phyloP scores from a whole-genome alignment of 2,113 vertebrate species.

The Saguinus imperator region DNA sequence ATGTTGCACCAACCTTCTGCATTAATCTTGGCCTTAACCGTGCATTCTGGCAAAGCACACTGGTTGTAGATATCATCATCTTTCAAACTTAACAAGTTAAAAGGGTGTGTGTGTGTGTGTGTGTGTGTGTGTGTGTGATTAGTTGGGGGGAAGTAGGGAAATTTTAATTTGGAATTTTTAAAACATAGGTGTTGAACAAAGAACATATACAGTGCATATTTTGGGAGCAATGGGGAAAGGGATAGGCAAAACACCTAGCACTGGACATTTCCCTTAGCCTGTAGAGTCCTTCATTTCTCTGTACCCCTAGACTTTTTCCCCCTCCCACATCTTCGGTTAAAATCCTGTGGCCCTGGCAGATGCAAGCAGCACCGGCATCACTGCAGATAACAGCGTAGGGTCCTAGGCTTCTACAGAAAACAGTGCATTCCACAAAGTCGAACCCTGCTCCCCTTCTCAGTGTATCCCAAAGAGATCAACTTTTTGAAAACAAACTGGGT shows the following conservation, averaged over 20 bases:
- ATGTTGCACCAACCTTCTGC: slow-evolving; percentile 89
- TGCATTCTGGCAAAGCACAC: slow-evolving; percentile 87
- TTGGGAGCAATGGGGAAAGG: not conserved
- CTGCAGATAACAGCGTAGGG: slow-evolving; percentile 10
- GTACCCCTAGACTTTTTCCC: not conserved
- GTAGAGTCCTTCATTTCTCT: not conserved
- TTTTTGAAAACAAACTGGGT: not conserved
- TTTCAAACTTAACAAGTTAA: slow-evolving; percentile 85
- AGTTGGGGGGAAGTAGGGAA: not conserved
- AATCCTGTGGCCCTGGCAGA: slow-evolving; percentile 68
- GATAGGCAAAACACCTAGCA: not conserved
- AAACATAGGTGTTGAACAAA: slow-evolving; percentile 72
- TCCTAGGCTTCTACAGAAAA: slow-evolving; percentile 63
- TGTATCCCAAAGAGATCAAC: not conserved
- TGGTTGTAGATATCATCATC: slow-evolving; percentile 83
- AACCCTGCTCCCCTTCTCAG: not conserved
- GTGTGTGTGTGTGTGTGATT: slow-evolving; percentile 34
- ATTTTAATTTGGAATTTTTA: slow-evolving; percentile 73
- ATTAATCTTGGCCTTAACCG: slow-evolving; percentile 91
- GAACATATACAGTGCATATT: slow-evolving; percentile 69
- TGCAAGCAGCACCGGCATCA: slow-evolving; percentile 43
- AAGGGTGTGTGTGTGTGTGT: not conserved
- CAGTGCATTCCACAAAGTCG: not conserved
- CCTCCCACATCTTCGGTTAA: slow-evolving; percentile 43
- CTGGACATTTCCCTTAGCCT: slow-evolving; percentile 54